Base-by-base conservation (phyloP, 1,140 invertebrate genomes). In the Diabrotica undecimpunctata region DNA sequence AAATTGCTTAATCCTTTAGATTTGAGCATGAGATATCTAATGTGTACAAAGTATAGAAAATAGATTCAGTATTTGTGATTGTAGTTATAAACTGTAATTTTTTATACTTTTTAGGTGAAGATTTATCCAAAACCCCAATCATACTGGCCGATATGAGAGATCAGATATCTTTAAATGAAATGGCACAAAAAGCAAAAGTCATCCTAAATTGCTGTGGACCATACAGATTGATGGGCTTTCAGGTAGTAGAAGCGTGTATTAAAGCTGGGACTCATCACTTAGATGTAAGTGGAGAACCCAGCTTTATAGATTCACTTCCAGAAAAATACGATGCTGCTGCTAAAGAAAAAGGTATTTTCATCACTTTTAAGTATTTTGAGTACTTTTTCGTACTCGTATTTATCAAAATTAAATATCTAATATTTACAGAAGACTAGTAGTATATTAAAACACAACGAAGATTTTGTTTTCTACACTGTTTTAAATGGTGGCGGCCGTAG, bases 281-380 rank as follows among this genome's bases (percentile, higher is more conserved):
- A 5, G 96, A 98, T 81, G 88, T 98, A 14, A 91, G 87, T 78
- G 95, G 93, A 12, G 95, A 97, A 80, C 90, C 93, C 2, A 83
- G 88, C 79, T 97, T 87, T 74, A 88, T 97, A 77, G 93, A 97
- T 80, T 81, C 72, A 35, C 53, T 54, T 54, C 53, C 94, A 77
- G 74, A 95, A 50, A 80, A 90, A 69, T 95, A 96, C 78, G 82
- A 92, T 72, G 81, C 88, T 60, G 77, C 82, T 57, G 96, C 96
- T 0, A 79, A 87, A 75, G 86, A 94, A 61, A 89, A 88, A n/a
- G 88, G 66, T 66, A 38, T 54, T 46, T 46, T 46, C 4, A 46
- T 1, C 25, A 25, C 25, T 2, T 25, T 25, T 25, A 2, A 25
- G 25, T 25, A 25, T 25, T 25, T 25, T 25, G 1, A 25, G 25